These are phyloP conservation scores for Colossoma macropomum DNA, from an alignment of 2,113 vertebrate genomes.

Conservation along the genomic window DNA sequence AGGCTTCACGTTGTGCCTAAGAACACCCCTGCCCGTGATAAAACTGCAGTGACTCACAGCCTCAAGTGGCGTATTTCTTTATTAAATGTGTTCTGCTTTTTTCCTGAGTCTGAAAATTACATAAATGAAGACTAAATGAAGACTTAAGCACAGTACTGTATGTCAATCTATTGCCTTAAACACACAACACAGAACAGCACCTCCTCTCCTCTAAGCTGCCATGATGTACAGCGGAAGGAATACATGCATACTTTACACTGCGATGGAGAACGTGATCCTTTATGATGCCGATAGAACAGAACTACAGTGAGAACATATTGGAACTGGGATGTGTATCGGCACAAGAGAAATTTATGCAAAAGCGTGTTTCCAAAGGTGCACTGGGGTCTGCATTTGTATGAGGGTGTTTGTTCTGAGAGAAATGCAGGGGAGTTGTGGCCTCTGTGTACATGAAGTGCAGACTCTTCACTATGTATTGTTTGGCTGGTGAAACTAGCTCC, in stretches of 20 bases:
- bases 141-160: no score
- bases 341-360: background rate
- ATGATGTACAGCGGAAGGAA: background rate
- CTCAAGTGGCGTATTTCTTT: no score
- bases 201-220: background rate
- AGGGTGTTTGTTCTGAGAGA: background rate
- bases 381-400: constrained; percentile 14
- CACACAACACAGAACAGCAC: background rate
- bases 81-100: no score
- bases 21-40: no score
- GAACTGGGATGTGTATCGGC: background rate
- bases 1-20: no score
- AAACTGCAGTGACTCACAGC: no score
- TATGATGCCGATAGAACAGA: no score
- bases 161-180: background rate
- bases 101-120: no score
- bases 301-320: background rate
- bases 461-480: constrained; percentile 42
- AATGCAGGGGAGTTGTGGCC: background rate
- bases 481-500: constrained; percentile 35
- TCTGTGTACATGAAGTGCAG: constrained; percentile 29
- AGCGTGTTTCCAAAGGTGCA: background rate
- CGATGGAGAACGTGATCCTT: no score
- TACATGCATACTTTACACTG: background rate
- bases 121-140: no score